Evolutionary conservation across 2,888 invertebrate species (phyloP).

Genomic region (Acronicta alni): DNA sequence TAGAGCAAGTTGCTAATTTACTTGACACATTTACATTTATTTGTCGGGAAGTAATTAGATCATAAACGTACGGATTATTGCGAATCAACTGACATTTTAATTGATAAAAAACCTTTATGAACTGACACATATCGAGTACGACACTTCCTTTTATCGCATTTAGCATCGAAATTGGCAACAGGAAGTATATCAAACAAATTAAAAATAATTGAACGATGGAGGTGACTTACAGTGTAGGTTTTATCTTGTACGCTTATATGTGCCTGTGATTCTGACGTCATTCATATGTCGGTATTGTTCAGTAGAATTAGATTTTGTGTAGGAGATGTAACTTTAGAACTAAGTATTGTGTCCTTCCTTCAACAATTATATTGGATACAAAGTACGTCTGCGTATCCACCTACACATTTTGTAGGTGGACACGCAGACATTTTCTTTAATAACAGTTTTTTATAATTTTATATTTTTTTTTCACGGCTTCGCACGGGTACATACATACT

Average conservation of each 20-base stretch:
- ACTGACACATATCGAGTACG: slow-evolving; percentile 20
- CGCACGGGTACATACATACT: too few species aligned
- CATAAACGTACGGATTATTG: slow-evolving; percentile 30
- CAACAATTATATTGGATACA: slow-evolving; percentile 10
- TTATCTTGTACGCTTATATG: slow-evolving; percentile 42
- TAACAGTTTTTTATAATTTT: too few species aligned
- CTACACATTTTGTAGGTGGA: too few species aligned
- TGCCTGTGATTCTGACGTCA: slow-evolving; percentile 39
- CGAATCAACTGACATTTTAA: slow-evolving; percentile 37
- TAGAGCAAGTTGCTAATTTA: slow-evolving; percentile 44
- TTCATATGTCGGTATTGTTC: slow-evolving; percentile 44
- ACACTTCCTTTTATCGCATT: slow-evolving; percentile 28
- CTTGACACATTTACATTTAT: slow-evolving; percentile 34
- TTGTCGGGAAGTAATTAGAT: slow-evolving; percentile 48
- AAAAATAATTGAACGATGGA: slow-evolving; percentile 3
- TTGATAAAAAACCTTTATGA: slow-evolving; percentile 22
- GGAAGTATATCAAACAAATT: slow-evolving; percentile 23
- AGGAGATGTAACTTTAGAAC: slow-evolving; percentile 45
- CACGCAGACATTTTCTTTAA: too few species aligned
- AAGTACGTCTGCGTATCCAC: too few species aligned
- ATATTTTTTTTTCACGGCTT: too few species aligned
- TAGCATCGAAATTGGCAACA: slow-evolving; percentile 15
- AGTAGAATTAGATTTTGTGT: slow-evolving; percentile 26
- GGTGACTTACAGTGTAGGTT: slow-evolving; percentile 31
- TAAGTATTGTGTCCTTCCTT: slow-evolving; percentile 39